Base-by-base conservation (phyloP, 2,113 vertebrate genomes). In the Antechinus flavipes region DNA sequence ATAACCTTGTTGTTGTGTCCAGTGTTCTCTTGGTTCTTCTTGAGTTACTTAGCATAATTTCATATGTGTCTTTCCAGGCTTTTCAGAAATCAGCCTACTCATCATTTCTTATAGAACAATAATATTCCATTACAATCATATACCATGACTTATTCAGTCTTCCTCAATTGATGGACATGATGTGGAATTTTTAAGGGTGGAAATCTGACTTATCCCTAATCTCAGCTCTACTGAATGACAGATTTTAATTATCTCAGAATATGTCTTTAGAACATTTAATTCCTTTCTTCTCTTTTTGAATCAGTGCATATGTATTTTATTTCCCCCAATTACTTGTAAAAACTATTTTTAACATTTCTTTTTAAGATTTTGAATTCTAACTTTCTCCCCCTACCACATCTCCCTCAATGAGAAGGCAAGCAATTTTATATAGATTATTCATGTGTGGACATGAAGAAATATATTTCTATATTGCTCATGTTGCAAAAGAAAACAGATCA, bases 141-240 rank as follows among this genome's bases (percentile, higher is more conserved):
- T 52, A 52, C 9, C 9, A 52, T 52, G 50, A 52, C 50, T 52
- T 52, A 52, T 52, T 52, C 50, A 52, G 50, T 52, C 50, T 52
- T 52, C 50, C 50, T 11, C 50, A 52, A 52, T 52, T 52, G 50
- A 52, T 52, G 50, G 50, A 9, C 50, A 52, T 52, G 5, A 84
- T 84, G 68, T n/a, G 16, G n/a, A 84, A 42, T 42, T n/a, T 42
- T 7, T 42, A 84, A 42, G n/a, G 68, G 22, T 42, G 16, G 16
- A 84, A 84, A 42, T 54, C 92, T 22, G 35, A 2, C 25, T 2
- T 42, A 76, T 91, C 94, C 49, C 93, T 30, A 96, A 46, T 90
- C 91, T 95, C 25, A 92, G 11, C 58, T 42, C 94, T 91, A 49
- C 12, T 96, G 46, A 93, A 84, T 42, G 68, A 84, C 7, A 8